A percentile compares a stretch with the other conserved stretches of the same genome.
phyloP scores from a whole-genome alignment of 2,113 vertebrate genomes.

The Anoura caudifer region DNA sequence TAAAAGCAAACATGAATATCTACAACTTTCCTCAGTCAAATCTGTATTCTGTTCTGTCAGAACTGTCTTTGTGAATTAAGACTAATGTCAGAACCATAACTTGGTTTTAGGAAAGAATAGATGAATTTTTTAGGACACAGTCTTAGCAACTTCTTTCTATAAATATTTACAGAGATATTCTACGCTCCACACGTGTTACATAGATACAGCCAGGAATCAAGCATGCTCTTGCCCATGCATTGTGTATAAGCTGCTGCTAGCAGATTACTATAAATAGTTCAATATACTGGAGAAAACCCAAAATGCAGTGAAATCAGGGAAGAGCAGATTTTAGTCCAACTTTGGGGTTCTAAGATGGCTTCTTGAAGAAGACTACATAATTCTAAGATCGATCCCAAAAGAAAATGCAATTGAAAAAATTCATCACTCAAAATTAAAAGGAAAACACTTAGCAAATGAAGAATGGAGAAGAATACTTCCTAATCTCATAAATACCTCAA shows the following conservation, averaged over 20 bases:
- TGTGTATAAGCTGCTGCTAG: not conserved
- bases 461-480: not conserved
- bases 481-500: not conserved
- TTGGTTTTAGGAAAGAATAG: not conserved
- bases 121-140: not conserved
- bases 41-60: not conserved
- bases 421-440: not conserved
- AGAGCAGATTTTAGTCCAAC: not conserved
- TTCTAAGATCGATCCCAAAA: not conserved
- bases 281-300: not conserved
- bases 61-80: slow-evolving; percentile 6
- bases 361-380: not conserved
- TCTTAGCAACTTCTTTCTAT: not conserved
- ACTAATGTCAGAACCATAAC: not conserved
- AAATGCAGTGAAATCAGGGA: not conserved
- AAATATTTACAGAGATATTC: not conserved
- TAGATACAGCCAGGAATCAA: not conserved
- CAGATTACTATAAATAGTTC: not conserved
- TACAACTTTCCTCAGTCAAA: not conserved
- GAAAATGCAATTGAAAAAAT: not conserved
- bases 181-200: not conserved
- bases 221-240: not conserved
- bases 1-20: not conserved
- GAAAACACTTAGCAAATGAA: not conserved
- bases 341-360: not conserved